Base-by-base conservation (phyloP, 2,888 invertebrate genomes). In the Keiferia lycopersicella region DNA sequence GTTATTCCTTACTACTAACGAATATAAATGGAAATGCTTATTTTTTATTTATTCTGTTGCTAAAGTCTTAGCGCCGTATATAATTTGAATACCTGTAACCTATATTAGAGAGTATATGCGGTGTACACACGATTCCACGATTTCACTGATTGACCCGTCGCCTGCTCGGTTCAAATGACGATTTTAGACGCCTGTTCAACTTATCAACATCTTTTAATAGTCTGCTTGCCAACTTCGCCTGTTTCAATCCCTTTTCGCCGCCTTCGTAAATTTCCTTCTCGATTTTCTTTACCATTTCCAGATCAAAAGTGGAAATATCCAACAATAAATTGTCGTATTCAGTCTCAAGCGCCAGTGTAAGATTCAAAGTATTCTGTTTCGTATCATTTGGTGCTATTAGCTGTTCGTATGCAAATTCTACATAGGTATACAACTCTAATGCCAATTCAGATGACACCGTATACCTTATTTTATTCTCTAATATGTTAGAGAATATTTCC, bases 351-450 rank as follows among this genome's bases (percentile, higher is more conserved):
- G 91, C 88, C 65, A 87, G 82, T 83, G 93, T 93, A 94, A 95
- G 94, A 8, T 93, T 91, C 66, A 92, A 86, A 61, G 92, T 87
- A 67, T 88, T 91, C 11, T 94, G 80, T 70, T 93, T 93, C 0
- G 93, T 93, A 68, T 94, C 94, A 73, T 94, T 94, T 0, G 93
- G 87, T 0, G 92, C 93, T 41, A 95, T 88, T 22, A 94, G 84
- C 41, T 91, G 87, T 78, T 94, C 94, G 75, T 94, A 95, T 0
- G 94, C 89, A 74, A 94, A 94, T 79, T 95, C 94, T 2, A 95
- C 92, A 71, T 93, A 94, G 39, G 94, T 93, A 66, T 92, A 91
- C 65, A 95, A 82, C 76, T 93, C 92, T 57, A 95, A 81, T 7
- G 93, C 91, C n/a, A 90, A 88, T 64, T 93, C 92, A 3, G 94